These are phyloP conservation scores for Microcebus tavaratra DNA, from an alignment of 2,113 vertebrate genomes.

Conservation along the genomic window DNA sequence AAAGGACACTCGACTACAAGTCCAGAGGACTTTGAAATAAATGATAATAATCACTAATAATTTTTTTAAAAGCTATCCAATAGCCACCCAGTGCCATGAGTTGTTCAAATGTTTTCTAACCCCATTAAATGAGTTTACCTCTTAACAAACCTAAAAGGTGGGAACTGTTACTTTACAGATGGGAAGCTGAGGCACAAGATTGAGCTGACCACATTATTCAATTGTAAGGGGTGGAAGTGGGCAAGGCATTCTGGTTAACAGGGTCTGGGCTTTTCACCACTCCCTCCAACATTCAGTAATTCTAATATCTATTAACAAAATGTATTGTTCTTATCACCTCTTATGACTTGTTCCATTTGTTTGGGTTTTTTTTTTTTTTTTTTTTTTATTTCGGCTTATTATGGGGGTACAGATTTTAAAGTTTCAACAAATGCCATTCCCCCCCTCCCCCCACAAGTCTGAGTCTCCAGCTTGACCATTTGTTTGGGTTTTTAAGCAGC, in stretches of 20 bases:
- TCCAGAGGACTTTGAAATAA: slow-evolving; percentile 4
- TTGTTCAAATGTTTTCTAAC: background rate
- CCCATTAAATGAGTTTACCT: background rate
- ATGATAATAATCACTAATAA: background rate
- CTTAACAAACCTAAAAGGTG: background rate
- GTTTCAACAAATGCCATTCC: too few relatives aligned
- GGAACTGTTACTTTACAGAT: background rate
- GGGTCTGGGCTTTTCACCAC: background rate
- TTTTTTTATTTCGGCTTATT: too few relatives aligned
- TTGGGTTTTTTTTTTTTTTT: too few relatives aligned
- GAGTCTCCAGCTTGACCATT: too few relatives aligned
- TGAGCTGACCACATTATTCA: rapidly evolving
- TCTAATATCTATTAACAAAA: background rate
- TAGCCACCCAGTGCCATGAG: background rate
- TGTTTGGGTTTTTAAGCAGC: slow-evolving; percentile 38
- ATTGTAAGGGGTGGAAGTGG: background rate
- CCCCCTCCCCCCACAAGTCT: too few relatives aligned
- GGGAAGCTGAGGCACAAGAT: background rate
- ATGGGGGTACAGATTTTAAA: too few relatives aligned
- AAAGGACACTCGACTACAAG: background rate
- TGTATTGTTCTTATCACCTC: background rate
- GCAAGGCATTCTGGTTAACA: background rate
- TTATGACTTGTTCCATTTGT: background rate
- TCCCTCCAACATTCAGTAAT: background rate
- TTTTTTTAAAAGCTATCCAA: background rate